Percentiles rank a stretch among this genome's conserved stretches.
Conservation (phyloP, 2,113 vertebrate genomes). For the Amia ocellicauda region DNA sequence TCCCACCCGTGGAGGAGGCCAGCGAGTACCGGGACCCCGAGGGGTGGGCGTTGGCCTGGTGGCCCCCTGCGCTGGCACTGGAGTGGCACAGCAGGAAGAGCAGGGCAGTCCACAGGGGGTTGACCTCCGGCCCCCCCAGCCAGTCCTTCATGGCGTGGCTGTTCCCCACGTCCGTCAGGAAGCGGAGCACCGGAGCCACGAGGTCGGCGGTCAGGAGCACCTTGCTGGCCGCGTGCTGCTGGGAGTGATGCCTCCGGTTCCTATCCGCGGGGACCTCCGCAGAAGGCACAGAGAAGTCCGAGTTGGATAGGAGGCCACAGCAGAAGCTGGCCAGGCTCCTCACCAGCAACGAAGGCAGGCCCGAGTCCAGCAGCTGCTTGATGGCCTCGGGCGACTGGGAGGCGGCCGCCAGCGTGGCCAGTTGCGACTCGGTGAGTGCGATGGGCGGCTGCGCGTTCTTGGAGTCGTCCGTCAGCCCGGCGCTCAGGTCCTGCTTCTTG, state of each 20-base stretch:
- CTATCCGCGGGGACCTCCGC: constrained; percentile 62
- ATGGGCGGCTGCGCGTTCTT: constrained; percentile 87
- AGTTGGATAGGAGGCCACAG: constrained; percentile 77
- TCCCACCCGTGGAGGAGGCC: constrained; percentile 63
- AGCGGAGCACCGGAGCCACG: constrained; percentile 89
- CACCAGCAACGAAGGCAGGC: constrained; percentile 87
- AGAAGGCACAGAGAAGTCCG: constrained; percentile 75
- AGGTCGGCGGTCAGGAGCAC: constrained; percentile 84
- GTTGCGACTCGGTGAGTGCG: constrained; percentile 83
- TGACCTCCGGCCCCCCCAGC: constrained; percentile 94
- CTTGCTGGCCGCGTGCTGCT: constrained; percentile 66
- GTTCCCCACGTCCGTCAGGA: constrained; percentile 95
- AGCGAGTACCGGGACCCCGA: constrained; percentile 67
- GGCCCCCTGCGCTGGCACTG: constrained; percentile 75
- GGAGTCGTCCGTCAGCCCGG: constrained; percentile 89
- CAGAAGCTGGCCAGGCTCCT: constrained; percentile 90
- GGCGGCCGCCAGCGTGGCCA: constrained; percentile 88
- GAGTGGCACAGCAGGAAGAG: constrained; percentile 95
- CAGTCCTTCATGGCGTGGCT: constrained; percentile 98
- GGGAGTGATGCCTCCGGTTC: constrained; percentile 66
- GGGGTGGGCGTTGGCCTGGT: constrained; percentile 52
- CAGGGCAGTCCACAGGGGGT: constrained; percentile 93
- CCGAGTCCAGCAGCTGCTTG: constrained; percentile 92
- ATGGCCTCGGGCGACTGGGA: constrained; percentile 94
- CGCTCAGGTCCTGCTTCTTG: constrained; percentile 89